Percentiles rank a stretch among this genome's conserved stretches.
Conservation (phyloP, 92 coral and sea anemone species). For the Phenganax subtilis region DNA sequence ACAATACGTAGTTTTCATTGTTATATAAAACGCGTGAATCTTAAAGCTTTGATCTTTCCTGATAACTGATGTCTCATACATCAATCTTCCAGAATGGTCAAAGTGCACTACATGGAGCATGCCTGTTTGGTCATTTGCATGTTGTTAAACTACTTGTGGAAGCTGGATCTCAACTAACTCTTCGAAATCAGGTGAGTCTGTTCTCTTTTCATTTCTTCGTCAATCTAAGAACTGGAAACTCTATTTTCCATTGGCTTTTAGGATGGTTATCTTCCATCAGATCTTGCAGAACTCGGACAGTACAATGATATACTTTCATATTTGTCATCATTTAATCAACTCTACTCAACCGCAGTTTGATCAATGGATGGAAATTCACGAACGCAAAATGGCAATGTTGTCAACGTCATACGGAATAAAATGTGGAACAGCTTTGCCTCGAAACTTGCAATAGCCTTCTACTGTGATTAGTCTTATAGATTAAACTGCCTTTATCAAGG, state of each 20-base stretch:
- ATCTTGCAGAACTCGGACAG: constrained; percentile 23
- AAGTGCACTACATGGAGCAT: constrained; percentile 20
- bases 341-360: constrained; percentile 19
- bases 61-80: too few relatives aligned
- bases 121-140: constrained; percentile 16
- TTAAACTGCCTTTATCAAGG: too few relatives aligned
- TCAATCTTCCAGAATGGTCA: background rate
- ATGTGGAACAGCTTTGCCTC: too few relatives aligned
- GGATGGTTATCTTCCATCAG: constrained; percentile 24
- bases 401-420: too few relatives aligned
- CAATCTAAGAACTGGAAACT: background rate
- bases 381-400: too few relatives aligned
- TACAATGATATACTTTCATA: constrained; percentile 11
- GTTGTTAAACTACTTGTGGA: background rate
- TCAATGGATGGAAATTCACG: background rate
- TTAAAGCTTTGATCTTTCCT: too few relatives aligned
- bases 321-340: constrained; percentile 5
- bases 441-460: too few relatives aligned
- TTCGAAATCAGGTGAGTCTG: constrained; percentile 4
- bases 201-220: background rate
- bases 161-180: constrained; percentile 1
- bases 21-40: too few relatives aligned
- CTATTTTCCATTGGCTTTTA: background rate
- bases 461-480: too few relatives aligned
- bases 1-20: too few relatives aligned